phyloP scores from a whole-genome alignment of 2,888 invertebrate genomes.

The Falcaria lacertinaria region DNA sequence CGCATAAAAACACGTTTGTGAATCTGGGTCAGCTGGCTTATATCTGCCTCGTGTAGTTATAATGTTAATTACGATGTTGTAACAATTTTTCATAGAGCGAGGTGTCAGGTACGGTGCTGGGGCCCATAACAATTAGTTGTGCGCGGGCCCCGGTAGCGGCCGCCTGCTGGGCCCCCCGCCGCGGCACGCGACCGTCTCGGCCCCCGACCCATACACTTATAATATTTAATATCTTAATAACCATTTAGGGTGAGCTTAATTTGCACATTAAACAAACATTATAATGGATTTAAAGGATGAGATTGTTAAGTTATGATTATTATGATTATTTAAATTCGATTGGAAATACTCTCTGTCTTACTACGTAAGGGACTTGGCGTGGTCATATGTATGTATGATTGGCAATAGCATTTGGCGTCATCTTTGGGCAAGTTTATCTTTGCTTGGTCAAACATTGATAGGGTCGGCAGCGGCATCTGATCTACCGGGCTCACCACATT shows the following conservation, averaged over 20 bases:
- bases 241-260: constrained; percentile 62
- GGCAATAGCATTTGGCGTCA: too few species aligned
- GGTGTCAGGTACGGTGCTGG: constrained; percentile 32
- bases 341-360: too few species aligned
- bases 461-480: too few species aligned
- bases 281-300: neutral
- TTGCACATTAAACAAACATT: constrained; percentile 18
- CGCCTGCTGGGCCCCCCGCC: constrained; percentile 66
- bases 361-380: too few species aligned
- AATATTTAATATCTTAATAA: constrained; percentile 77
- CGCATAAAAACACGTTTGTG: neutral
- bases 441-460: too few species aligned
- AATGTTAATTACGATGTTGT: constrained; percentile 10
- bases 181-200: constrained; percentile 48
- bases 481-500: too few species aligned
- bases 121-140: constrained; percentile 55
- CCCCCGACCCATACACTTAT: constrained; percentile 30
- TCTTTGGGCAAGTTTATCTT: too few species aligned
- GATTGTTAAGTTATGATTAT: neutral
- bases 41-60: constrained; percentile 3
- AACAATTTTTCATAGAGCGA: constrained; percentile 40
- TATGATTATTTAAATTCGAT: neutral
- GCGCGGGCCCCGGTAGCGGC: constrained; percentile 53
- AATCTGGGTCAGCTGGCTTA: neutral
- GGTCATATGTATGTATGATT: too few species aligned